Base-by-base conservation (phyloP, 2,888 invertebrate genomes). In the Sphaeridia pumilis region DNA sequence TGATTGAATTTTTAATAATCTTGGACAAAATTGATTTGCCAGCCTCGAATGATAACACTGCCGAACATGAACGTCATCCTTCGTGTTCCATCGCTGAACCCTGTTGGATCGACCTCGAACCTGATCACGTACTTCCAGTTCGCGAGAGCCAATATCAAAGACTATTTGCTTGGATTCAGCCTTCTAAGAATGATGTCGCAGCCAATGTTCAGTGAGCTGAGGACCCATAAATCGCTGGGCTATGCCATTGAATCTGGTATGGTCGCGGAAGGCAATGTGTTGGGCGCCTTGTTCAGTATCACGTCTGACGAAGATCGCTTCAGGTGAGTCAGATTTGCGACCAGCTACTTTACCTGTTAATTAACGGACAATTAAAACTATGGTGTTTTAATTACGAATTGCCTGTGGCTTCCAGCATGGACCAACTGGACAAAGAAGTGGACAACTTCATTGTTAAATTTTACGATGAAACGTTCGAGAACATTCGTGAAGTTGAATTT, bases 261-360 rank as follows among this genome's bases (percentile, higher is more conserved):
- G 2, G 31, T 31, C 7, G 10, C n/a, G 17, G 51, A 51, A 20
- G 26, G 21, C 38, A 46, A 46, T 10, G 21, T 51, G 26, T 4
- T 51, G 35, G 51, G 51, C 2, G 45, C 45, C 5, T 17, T 31
- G 14, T 45, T 51, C 17, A 24, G 31, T 4, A 28, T 51, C 20
- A 31, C 31, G 17, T 45, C 51, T 1, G 51, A 51, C 28, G 51
- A 44, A 2, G 51, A 51, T n/a, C 44, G 26, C 26, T 51, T 51
- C 26, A 26, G 44, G 51, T 51, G 36, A 45, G 25, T n/a, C 7
- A 27, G 17, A n/a, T 46, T 25, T 7, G 10, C 44, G 10, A 12
- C 20, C 20, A 10, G 20, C n/a, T n/a, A n/a, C n/a, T n/a, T n/a
- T n/a, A n/a, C n/a, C n/a, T n/a, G n/a, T n/a, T n/a, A n/a, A n/a